Evolutionary conservation across 2,888 invertebrate species (phyloP).

Genomic region (Lottia scabra): DNA sequence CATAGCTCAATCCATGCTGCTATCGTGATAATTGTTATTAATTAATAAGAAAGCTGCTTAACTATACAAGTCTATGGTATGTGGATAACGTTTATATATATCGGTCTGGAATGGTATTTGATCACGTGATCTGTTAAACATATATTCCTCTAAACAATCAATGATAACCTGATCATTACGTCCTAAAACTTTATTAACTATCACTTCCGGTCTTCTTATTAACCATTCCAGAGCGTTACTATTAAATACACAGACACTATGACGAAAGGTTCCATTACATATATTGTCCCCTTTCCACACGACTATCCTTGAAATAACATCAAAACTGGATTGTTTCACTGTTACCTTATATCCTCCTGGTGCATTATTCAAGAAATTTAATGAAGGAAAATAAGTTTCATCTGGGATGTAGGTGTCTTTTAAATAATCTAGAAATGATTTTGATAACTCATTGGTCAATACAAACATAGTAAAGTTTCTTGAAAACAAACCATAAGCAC

Average conservation of each 20-base stretch:
- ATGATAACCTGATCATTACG: not conserved
- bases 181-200: conserved; percentile 58
- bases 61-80: not conserved
- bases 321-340: conserved; percentile 37
- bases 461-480: conserved; percentile 58
- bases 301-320: conserved; percentile 44
- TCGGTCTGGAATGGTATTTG: not conserved
- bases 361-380: conserved; percentile 47
- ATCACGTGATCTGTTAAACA: not conserved
- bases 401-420: conserved; percentile 62
- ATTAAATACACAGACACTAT: conserved; percentile 43
- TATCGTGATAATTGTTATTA: no score
- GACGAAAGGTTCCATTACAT: conserved; percentile 34
- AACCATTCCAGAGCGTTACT: conserved; percentile 56
- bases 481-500: conserved; percentile 59
- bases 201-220: conserved; percentile 47
- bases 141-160: not conserved
- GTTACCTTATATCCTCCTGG: conserved; percentile 52
- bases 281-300: conserved; percentile 41
- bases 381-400: conserved; percentile 63
- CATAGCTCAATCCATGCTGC: no score
- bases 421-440: conserved; percentile 56
- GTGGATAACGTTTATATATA: not conserved
- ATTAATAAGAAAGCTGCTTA: no score
- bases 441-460: conserved; percentile 40